Conservation (phyloP, 2,797 vertebrate species). For the Sitta carolinensis region DNA sequence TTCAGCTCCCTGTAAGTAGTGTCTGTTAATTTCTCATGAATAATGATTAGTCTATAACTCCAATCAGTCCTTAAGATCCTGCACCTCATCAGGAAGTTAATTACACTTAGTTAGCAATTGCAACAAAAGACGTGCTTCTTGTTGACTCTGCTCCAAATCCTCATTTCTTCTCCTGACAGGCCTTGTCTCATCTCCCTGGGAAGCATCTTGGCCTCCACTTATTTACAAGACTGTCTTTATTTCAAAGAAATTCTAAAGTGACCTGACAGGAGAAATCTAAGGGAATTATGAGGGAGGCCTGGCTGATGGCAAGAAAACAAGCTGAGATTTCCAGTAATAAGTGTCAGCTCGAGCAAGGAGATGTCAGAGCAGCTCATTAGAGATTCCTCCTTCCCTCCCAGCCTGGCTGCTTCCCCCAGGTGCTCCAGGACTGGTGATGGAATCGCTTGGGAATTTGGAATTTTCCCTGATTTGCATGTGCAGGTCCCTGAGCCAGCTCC, state of each 20-base stretch:
- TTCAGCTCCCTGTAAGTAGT: neutral
- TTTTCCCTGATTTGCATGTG: neutral
- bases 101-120: slow-evolving; percentile 48
- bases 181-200: slow-evolving; percentile 2
- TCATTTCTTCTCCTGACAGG: neutral
- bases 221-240: slow-evolving; percentile 33
- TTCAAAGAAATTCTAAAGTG: slow-evolving; percentile 29
- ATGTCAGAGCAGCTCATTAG: neutral
- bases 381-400: neutral
- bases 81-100: slow-evolving; percentile 62
- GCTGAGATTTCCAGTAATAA: slow-evolving; percentile 8
- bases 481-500: neutral
- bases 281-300: neutral
- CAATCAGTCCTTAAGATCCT: slow-evolving; percentile 56
- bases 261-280: slow-evolving; percentile 38
- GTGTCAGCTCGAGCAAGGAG: neutral
- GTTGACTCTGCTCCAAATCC: slow-evolving; percentile 27
- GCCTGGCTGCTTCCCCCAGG: neutral
- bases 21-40: slow-evolving; percentile 58
- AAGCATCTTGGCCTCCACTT: neutral
- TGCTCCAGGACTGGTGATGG: neutral
- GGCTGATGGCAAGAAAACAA: neutral
- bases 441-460: neutral
- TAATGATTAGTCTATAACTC: slow-evolving; percentile 57
- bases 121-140: slow-evolving; percentile 48